Conservation (phyloP, 2,113 vertebrate genomes). For the Perca fluviatilis region DNA sequence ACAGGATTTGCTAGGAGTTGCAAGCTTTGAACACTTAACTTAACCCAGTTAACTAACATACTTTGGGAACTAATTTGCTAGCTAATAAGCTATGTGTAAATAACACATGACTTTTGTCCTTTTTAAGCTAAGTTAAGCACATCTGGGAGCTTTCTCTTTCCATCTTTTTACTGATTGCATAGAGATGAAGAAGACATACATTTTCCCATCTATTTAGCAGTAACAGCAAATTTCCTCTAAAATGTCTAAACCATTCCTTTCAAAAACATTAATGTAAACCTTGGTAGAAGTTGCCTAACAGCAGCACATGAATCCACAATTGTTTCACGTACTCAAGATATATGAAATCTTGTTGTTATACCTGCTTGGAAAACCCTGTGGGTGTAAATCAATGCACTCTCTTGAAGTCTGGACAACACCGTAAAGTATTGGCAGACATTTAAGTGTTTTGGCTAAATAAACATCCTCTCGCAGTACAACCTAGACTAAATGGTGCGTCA, state of each 20-base stretch:
- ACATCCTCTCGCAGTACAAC: neutral
- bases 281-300: constrained; percentile 5
- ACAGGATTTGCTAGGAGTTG: too few species aligned
- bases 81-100: neutral
- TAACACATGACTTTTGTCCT: too few species aligned
- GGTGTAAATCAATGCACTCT: neutral
- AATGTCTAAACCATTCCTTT: neutral
- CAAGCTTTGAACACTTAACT: neutral
- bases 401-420: neutral
- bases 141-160: neutral
- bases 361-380: neutral
- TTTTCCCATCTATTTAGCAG: neutral
- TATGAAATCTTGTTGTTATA: neutral
- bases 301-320: neutral
- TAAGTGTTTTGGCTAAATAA: neutral
- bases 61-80: neutral
- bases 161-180: neutral
- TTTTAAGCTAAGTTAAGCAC: neutral
- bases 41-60: neutral
- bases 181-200: neutral
- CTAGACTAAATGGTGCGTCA: neutral
- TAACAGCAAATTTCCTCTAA: neutral
- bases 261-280: neutral
- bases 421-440: constrained; percentile 1
- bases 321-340: neutral